Evolutionary conservation across 1,140 invertebrate species (phyloP).

Genomic region (Leptonema lineaticorne): DNA sequence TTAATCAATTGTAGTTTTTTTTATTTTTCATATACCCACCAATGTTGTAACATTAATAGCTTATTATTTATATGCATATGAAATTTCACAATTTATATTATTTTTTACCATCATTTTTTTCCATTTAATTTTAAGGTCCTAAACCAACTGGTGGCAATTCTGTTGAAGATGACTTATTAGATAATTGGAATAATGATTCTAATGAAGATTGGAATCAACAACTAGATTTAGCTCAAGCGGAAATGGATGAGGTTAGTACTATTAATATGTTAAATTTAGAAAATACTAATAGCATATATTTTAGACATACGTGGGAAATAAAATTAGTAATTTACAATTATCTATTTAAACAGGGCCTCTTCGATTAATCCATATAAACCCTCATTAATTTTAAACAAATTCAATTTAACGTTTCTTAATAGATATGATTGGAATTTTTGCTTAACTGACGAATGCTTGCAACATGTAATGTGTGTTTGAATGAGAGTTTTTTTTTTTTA

Average conservation of each 20-base stretch:
- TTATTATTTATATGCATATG: neutral
- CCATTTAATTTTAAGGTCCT: constrained; percentile 44
- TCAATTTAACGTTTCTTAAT: constrained; percentile 10
- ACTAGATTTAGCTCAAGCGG: constrained; percentile 38
- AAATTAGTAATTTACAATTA: neutral
- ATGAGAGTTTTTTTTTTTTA: neutral
- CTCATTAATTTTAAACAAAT: neutral
- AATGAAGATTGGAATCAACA: constrained; percentile 38
- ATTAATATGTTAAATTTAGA: too few species aligned
- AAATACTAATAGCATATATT: too few species aligned
- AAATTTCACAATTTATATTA: neutral
- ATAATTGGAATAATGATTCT: constrained; percentile 24
- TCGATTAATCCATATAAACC: constrained; percentile 37
- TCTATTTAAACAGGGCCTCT: constrained; percentile 37
- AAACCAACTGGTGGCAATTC: constrained; percentile 39
- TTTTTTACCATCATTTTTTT: neutral
- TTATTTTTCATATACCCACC: constrained; percentile 34
- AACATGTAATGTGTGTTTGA: constrained; percentile 8
- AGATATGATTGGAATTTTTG: constrained; percentile 15
- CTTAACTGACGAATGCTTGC: constrained; percentile 22
- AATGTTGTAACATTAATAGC: constrained; percentile 5
- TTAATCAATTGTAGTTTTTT: constrained; percentile 42
- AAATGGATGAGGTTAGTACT: constrained; percentile 39
- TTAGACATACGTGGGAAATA: too few species aligned
- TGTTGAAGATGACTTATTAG: constrained; percentile 20